Conservation (phyloP, 2,888 invertebrate species). For the Clitarchus hookeri region DNA sequence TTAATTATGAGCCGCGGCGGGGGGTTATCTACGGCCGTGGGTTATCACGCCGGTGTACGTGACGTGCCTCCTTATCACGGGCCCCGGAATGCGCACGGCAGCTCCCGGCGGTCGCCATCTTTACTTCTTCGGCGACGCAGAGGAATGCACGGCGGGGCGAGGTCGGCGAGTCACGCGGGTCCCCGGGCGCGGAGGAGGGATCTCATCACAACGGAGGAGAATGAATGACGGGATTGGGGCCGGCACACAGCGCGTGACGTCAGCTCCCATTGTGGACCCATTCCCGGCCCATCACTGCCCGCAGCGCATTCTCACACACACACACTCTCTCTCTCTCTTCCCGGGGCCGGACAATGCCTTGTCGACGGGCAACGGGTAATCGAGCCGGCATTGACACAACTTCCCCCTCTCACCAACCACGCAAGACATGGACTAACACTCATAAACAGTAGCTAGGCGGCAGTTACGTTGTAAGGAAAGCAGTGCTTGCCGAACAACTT, state of each 20-base stretch:
- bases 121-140: too few relatives aligned
- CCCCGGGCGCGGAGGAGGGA: neutral
- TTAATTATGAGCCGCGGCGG: too few relatives aligned
- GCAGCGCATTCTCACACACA: neutral
- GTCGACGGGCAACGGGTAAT: neutral
- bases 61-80: too few relatives aligned
- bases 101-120: too few relatives aligned
- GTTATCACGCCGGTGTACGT: too few relatives aligned
- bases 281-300: slow-evolving; percentile 11
- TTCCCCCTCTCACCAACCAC: neutral
- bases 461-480: too few relatives aligned
- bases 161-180: neutral
- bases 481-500: too few relatives aligned
- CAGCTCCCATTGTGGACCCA: neutral
- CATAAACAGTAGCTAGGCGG: neutral
- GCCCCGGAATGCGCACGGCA: too few relatives aligned
- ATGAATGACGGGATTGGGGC: slow-evolving; percentile 4
- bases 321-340: neutral
- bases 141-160: neutral
- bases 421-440: neutral
- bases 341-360: neutral
- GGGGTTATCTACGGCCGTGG: too few relatives aligned
- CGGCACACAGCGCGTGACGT: neutral
- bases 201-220: neutral
- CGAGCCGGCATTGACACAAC: neutral